Percentiles rank a stretch among this genome's conserved stretches.
Evolutionary conservation across 2,113 vertebrate species (phyloP).

Genomic region (Phycodurus eques): DNA sequence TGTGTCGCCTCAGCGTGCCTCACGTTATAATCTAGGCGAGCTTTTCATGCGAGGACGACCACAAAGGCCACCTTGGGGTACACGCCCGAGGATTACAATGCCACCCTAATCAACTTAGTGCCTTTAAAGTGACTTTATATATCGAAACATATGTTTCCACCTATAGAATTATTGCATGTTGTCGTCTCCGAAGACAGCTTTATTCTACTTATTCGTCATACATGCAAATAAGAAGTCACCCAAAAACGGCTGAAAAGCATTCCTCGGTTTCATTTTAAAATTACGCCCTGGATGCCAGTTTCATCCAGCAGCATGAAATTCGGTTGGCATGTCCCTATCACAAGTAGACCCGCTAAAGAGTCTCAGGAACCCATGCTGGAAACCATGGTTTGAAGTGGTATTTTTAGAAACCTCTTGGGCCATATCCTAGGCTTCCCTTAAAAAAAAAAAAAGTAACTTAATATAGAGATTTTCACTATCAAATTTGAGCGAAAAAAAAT

Average conservation of each 20-base stretch:
- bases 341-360: no score
- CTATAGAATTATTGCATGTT: neutral
- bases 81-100: slow-evolving; percentile 13
- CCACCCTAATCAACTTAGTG: slow-evolving; percentile 32
- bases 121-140: slow-evolving; percentile 38
- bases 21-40: slow-evolving; percentile 43
- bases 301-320: no score
- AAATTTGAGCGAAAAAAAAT: no score
- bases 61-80: slow-evolving; percentile 13
- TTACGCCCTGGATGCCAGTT: no score
- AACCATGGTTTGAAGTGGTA: no score
- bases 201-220: neutral
- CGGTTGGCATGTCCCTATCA: neutral
- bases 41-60: slow-evolving; percentile 40
- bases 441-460: no score
- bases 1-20: slow-evolving; percentile 34
- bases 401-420: no score
- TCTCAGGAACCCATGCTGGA: neutral
- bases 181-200: neutral
- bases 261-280: neutral
- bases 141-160: neutral
- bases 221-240: neutral
- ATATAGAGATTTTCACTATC: no score
- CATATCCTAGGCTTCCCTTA: no score
- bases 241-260: neutral